Percentiles rank a stretch among this genome's conserved stretches.
These are phyloP conservation scores for Dendrocopos noguchii DNA, from an alignment of 2,113 vertebrate genomes.

Conservation along the genomic window DNA sequence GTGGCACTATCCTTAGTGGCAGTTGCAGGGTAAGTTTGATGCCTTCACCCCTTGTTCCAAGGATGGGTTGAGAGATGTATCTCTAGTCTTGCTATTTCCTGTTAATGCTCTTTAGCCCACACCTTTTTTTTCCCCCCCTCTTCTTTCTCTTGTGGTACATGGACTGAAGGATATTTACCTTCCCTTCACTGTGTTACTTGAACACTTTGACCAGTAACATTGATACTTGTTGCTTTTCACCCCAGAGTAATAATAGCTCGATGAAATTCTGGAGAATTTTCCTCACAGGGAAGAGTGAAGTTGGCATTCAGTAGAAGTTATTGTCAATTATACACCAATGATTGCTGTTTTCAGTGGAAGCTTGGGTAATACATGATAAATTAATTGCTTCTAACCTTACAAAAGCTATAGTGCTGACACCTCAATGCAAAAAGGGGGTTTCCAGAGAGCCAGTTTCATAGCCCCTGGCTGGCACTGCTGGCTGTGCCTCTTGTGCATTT, in stretches of 20 bases:
- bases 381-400: background rate
- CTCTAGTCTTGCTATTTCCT: background rate
- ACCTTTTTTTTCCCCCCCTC: rapidly evolving
- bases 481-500: background rate
- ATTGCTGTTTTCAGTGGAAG: background rate
- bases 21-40: background rate
- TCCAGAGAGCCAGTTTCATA: background rate
- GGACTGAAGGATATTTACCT: background rate
- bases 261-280: background rate
- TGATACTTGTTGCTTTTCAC: background rate
- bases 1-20: too few species aligned
- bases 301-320: background rate
- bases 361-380: background rate
- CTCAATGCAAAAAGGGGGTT: background rate
- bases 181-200: background rate
- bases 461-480: background rate
- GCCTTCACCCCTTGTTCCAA: background rate
- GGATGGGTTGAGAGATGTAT: background rate
- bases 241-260: background rate
- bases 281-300: background rate
- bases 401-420: background rate
- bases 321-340: background rate
- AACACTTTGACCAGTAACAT: background rate
- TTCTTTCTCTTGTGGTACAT: rapidly evolving
- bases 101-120: background rate